Evolutionary conservation across 2,888 invertebrate species (phyloP).

Genomic region (Liopterus haemorrhoidalis): DNA sequence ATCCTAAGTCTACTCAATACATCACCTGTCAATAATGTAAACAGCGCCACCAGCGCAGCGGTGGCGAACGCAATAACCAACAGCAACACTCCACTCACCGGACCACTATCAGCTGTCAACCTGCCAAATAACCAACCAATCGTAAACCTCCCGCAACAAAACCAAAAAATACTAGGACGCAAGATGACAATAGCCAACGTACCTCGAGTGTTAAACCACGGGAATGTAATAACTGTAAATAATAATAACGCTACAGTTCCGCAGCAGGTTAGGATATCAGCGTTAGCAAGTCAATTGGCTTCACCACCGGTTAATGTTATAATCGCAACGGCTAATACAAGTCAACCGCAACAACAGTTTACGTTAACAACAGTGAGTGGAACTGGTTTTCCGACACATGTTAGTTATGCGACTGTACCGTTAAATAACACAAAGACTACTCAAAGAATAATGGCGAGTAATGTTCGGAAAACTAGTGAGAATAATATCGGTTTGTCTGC

Average conservation of each 20-base stretch:
- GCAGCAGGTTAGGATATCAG: slow-evolving; percentile 46
- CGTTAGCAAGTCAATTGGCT: slow-evolving; percentile 45
- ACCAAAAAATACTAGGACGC: slow-evolving; percentile 48
- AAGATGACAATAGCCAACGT: slow-evolving; percentile 55
- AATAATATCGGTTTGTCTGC: slow-evolving; percentile 52
- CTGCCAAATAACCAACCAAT: slow-evolving; percentile 15
- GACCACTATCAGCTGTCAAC: slow-evolving; percentile 43
- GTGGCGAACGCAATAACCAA: slow-evolving; percentile 47
- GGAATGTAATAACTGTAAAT: slow-evolving; percentile 45
- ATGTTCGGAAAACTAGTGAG: slow-evolving; percentile 17
- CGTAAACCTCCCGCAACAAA: slow-evolving; percentile 40
- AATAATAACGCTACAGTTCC: slow-evolving; percentile 36
- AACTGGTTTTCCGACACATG: slow-evolving; percentile 38
- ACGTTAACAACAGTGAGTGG: slow-evolving; percentile 42
- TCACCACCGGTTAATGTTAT: slow-evolving; percentile 41
- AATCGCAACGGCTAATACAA: slow-evolving; percentile 16
- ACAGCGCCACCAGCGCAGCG: slow-evolving; percentile 56
- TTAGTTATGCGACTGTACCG: slow-evolving; percentile 40
- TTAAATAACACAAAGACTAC: slow-evolving; percentile 35
- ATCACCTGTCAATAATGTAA: slow-evolving; percentile 58
- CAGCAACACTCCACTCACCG: slow-evolving; percentile 36
- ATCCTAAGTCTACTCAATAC: slow-evolving; percentile 73
- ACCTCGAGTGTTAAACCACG: slow-evolving; percentile 43
- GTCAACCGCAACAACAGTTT: slow-evolving; percentile 40
- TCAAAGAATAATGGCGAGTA: slow-evolving; percentile 26